Percentiles rank a stretch among this genome's conserved stretches.
phyloP scores from a whole-genome alignment of 2,797 vertebrate species.

The Xenentodon cancila region DNA sequence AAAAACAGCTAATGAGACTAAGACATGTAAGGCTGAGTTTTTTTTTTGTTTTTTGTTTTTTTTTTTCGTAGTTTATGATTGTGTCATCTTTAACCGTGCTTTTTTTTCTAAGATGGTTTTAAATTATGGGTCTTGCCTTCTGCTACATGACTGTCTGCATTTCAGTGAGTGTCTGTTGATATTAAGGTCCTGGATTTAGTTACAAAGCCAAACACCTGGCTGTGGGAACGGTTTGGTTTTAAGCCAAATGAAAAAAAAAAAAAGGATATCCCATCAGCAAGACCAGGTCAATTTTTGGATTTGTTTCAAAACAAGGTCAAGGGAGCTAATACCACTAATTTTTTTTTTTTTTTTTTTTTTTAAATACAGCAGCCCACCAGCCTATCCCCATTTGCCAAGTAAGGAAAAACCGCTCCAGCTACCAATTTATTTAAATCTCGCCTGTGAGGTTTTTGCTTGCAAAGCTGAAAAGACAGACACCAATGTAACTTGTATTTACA shows the following conservation, averaged over 20 bases:
- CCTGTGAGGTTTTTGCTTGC: too few species aligned
- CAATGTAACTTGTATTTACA: too few species aligned
- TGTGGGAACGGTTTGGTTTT: background rate
- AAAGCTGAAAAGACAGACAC: too few species aligned
- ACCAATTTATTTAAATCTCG: background rate
- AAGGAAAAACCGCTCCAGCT: background rate
- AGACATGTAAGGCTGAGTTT: too few species aligned
- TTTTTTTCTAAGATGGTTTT: background rate
- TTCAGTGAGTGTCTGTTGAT: slow-evolving; percentile 1
- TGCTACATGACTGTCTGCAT: background rate
- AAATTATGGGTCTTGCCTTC: background rate
- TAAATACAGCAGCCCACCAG: background rate
- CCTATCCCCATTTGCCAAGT: background rate
- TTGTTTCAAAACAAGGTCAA: background rate
- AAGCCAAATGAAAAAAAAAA: background rate
- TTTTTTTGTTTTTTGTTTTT: too few species aligned
- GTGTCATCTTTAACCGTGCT: background rate
- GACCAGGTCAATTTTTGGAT: background rate
- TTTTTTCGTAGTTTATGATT: background rate
- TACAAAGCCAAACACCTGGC: slow-evolving; percentile 6
- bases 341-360: background rate
- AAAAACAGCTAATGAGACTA: background rate
- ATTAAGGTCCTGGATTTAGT: slow-evolving; percentile 4
- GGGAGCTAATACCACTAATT: background rate
- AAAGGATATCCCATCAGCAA: background rate